Conservation (phyloP, 2,113 vertebrate genomes). For the Lepus timidus region DNA sequence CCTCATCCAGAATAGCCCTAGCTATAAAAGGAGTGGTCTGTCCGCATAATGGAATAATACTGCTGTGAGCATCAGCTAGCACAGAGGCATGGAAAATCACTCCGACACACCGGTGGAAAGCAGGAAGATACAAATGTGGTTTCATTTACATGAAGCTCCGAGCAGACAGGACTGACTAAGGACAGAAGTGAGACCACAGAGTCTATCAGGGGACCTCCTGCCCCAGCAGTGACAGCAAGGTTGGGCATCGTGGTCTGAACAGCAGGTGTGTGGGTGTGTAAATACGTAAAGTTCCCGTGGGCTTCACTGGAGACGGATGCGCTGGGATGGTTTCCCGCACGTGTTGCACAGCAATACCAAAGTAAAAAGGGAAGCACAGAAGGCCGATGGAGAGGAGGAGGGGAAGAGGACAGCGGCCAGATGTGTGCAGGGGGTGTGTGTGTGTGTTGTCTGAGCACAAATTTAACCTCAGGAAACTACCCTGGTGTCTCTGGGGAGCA, state of each 20-base stretch:
- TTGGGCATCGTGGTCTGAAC: neutral
- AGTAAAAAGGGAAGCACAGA: neutral
- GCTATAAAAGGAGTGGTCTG: neutral
- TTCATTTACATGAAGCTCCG: neutral
- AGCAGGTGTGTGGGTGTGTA: neutral
- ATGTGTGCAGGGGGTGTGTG: neutral
- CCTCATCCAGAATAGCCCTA: neutral
- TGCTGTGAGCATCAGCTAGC: neutral
- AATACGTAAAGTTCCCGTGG: neutral
- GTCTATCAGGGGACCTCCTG: neutral
- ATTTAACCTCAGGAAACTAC: constrained; percentile 32
- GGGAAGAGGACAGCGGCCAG: neutral
- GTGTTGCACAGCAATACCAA: neutral
- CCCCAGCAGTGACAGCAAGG: neutral
- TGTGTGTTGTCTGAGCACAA: neutral
- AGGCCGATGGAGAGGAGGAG: neutral
- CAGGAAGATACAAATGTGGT: neutral
- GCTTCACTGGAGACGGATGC: neutral
- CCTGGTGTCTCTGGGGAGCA: neutral
- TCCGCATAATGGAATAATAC: constrained; percentile 10
- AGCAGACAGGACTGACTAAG: neutral
- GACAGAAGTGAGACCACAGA: neutral
- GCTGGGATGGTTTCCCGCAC: too few relatives aligned
- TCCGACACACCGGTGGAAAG: neutral
- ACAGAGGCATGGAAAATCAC: constrained; percentile 38